Evolutionary conservation across 2,113 vertebrate genomes (phyloP).

Genomic region (Pholis gunnellus): DNA sequence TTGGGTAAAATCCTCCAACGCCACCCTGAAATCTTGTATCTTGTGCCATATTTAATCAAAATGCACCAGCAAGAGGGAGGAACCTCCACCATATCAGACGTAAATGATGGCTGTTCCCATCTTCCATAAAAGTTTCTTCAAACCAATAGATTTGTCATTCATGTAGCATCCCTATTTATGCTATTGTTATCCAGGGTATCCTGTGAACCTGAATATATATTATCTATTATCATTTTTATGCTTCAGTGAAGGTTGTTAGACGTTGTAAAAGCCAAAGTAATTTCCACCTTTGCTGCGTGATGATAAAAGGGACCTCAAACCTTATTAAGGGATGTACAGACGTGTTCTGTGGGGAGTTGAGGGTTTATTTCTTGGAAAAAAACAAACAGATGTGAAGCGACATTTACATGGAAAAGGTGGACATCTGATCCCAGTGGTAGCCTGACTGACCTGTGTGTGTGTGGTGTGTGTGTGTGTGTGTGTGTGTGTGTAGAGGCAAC

Average conservation of each 20-base stretch:
- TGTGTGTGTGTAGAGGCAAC: constrained; percentile 24
- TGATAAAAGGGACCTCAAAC: not conserved
- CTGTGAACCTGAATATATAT: not conserved
- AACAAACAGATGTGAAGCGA: constrained; percentile 38
- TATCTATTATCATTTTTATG: constrained; percentile 26
- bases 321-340: not conserved
- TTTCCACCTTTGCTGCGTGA: constrained; percentile 15
- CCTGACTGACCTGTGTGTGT: constrained; percentile 39
- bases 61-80: not conserved
- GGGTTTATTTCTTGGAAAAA: constrained; percentile 23
- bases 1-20: constrained; percentile 4
- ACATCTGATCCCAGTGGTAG: constrained; percentile 46
- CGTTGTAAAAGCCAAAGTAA: constrained; percentile 18
- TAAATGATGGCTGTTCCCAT: not conserved
- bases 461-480: constrained; percentile 15
- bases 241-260: constrained; percentile 13
- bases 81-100: not conserved
- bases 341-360: constrained; percentile 9
- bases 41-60: not conserved
- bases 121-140: not conserved
- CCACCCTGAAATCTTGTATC: not conserved
- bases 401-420: constrained; percentile 51
- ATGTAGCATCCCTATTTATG: constrained; percentile 11
- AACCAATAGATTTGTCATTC: not conserved
- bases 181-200: constrained; percentile 27